Conservation (phyloP, 1,140 invertebrate genomes). For the Archegozetes longisetosus region DNA sequence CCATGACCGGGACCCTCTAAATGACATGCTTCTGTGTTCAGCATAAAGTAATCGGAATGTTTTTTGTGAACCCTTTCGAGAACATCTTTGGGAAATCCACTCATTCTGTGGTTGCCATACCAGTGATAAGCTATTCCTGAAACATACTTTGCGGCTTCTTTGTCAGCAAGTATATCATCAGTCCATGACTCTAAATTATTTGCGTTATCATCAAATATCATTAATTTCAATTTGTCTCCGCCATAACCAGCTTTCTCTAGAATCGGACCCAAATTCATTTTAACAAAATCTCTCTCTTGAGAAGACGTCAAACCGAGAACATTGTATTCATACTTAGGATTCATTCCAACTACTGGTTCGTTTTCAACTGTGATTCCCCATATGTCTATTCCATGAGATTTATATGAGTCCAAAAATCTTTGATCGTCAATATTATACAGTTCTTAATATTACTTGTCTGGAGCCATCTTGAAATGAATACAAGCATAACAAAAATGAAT, state of each 20-base stretch:
- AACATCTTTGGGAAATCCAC: conserved; percentile 27
- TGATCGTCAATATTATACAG: background rate
- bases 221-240: conserved; percentile 38
- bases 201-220: conserved; percentile 55
- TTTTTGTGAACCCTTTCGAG: conserved; percentile 37
- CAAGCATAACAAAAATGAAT: conserved; percentile 24
- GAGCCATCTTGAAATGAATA: conserved; percentile 30
- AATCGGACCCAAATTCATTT: conserved; percentile 46
- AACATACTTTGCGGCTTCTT: conserved; percentile 44
- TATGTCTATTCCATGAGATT: conserved; percentile 34
- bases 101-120: conserved; percentile 39
- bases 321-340: conserved; percentile 42
- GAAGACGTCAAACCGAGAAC: conserved; percentile 53
- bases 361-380: conserved; percentile 47
- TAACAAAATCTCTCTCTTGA: conserved; percentile 42
- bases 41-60: conserved; percentile 51
- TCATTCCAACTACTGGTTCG: conserved; percentile 36
- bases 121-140: conserved; percentile 67
- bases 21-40: conserved; percentile 57
- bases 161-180: conserved; percentile 31
- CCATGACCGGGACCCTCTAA: conserved; percentile 29
- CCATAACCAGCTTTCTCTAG: conserved; percentile 39
- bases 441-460: conserved; percentile 24
- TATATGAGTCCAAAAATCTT: conserved; percentile 44
- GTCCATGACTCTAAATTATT: conserved; percentile 43